phyloP scores from a whole-genome alignment of 2,113 vertebrate genomes.

The Opisthocomus hoazin region DNA sequence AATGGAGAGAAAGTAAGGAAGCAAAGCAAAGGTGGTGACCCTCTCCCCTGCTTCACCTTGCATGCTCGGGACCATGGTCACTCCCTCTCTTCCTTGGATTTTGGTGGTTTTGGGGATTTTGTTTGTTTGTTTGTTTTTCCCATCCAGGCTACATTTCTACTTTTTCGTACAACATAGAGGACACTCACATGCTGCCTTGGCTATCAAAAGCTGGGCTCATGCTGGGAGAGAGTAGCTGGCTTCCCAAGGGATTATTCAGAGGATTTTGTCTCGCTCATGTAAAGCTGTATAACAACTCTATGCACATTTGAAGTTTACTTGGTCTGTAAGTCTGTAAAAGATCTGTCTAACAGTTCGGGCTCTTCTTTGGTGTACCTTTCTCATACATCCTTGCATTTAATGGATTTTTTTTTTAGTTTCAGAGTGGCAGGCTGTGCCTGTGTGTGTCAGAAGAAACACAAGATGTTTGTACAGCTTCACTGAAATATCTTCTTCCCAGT shows the following conservation, averaged over 20 bases:
- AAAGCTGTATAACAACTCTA: neutral
- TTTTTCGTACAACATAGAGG: neutral
- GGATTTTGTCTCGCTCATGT: neutral
- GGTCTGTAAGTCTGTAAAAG: neutral
- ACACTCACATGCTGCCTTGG: neutral
- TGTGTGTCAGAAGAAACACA: neutral
- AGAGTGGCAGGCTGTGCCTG: neutral
- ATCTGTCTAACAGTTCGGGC: neutral
- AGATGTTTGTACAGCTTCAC: neutral
- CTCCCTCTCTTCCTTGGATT: neutral
- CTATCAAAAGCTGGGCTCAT: neutral
- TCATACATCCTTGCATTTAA: neutral
- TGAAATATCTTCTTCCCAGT: neutral
- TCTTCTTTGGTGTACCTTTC: neutral
- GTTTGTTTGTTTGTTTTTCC: neutral
- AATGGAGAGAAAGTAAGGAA: neutral
- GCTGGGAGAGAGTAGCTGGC: neutral
- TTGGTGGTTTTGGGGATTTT: neutral
- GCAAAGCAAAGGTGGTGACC: too few species aligned
- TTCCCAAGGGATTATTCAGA: neutral
- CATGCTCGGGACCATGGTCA: fast-evolving
- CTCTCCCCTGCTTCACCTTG: neutral
- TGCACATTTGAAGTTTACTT: neutral
- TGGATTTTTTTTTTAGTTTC: neutral
- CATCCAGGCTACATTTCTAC: neutral